Percentiles rank a stretch among this genome's conserved stretches.
These are phyloP conservation scores for Catagonus wagneri DNA, from an alignment of 2,113 vertebrate genomes.

Conservation along the genomic window DNA sequence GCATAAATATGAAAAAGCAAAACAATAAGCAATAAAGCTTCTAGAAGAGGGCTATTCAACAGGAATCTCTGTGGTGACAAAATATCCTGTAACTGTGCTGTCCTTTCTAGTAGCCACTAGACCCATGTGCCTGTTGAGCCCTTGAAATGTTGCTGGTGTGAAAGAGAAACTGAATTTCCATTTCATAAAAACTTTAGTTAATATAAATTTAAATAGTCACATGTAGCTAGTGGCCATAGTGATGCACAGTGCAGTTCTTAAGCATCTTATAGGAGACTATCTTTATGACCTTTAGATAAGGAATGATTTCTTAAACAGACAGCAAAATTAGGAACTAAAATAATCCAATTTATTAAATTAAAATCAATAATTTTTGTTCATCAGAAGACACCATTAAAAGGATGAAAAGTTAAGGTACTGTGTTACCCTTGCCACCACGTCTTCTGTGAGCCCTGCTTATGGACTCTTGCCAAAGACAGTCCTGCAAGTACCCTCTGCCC, in stretches of 20 bases:
- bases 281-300: not conserved
- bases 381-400: not conserved
- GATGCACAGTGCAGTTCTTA: not conserved
- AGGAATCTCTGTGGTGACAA: not conserved
- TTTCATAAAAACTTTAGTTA: not conserved
- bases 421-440: constrained; percentile 95
- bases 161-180: constrained; percentile 24
- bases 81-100: not conserved
- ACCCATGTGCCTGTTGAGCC: not conserved
- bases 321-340: not conserved
- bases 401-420: constrained; percentile 72
- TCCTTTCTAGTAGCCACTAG: not conserved
- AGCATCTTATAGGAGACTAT: not conserved
- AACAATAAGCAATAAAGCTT: not conserved
- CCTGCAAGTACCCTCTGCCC: constrained; percentile 93
- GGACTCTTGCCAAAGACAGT: constrained; percentile 93
- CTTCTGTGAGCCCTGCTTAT: constrained; percentile 97
- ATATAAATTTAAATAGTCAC: not conserved
- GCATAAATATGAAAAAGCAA: not conserved
- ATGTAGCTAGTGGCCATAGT: not conserved
- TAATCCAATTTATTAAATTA: not conserved
- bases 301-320: not conserved
- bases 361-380: not conserved
- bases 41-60: not conserved
- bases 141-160: not conserved